These are phyloP conservation scores for Ichneumoninae sp. DNA, from an alignment of 2,888 invertebrate species.

Conservation along the genomic window DNA sequence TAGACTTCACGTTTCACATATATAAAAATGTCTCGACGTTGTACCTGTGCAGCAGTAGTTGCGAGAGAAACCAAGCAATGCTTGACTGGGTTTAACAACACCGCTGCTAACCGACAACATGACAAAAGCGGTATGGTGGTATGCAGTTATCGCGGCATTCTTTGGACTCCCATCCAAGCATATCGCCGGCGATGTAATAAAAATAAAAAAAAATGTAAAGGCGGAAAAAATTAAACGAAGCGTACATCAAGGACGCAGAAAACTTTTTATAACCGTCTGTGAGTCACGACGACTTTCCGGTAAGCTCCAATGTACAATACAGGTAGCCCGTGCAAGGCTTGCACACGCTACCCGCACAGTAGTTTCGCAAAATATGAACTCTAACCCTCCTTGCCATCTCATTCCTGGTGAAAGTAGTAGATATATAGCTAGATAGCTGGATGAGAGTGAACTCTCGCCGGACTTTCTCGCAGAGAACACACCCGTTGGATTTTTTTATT, in stretches of 20 bases:
- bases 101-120: slow-evolving; percentile 2
- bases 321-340: background rate
- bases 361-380: slow-evolving; percentile 42
- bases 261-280: slow-evolving; percentile 33
- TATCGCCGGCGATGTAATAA: slow-evolving; percentile 23
- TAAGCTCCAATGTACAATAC: slow-evolving; percentile 15
- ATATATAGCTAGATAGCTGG: background rate
- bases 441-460: slow-evolving; percentile 30
- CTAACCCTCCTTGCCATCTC: slow-evolving; percentile 14
- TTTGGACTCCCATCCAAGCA: slow-evolving; percentile 15
- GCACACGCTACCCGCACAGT: background rate
- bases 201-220: background rate
- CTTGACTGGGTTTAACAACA: slow-evolving; percentile 1
- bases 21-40: slow-evolving; percentile 12
- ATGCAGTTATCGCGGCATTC: background rate
- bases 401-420: slow-evolving; percentile 16
- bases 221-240: slow-evolving; percentile 8
- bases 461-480: background rate
- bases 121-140: slow-evolving; percentile 21
- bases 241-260: slow-evolving; percentile 7
- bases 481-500: slow-evolving; percentile 40
- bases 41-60: background rate
- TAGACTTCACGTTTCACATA: slow-evolving; percentile 8
- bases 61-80: slow-evolving; percentile 9
- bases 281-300: slow-evolving; percentile 5